Percentiles rank a stretch among this genome's conserved stretches.
These are phyloP conservation scores for Nematostella vectensis DNA, from an alignment of 92 coral and sea anemone species.

Conservation along the genomic window DNA sequence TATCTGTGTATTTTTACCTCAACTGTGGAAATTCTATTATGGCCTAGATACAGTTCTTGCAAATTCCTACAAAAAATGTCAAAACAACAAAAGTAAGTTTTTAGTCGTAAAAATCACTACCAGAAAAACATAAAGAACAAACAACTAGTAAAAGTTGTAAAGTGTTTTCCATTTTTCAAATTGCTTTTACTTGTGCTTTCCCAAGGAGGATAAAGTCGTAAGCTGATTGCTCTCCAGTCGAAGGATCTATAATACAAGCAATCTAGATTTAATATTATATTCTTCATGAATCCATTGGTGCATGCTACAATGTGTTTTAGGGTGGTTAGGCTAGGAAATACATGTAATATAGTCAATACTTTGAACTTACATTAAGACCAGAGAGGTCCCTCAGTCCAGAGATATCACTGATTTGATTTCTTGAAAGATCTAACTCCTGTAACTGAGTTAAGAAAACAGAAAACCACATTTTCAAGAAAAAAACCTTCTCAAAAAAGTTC, in stretches of 20 bases:
- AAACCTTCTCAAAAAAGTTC: too few species aligned
- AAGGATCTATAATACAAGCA: constrained; percentile 51
- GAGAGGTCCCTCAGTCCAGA: constrained; percentile 61
- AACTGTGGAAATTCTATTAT: constrained; percentile 45
- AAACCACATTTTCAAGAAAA: too few species aligned
- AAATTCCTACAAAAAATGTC: constrained; percentile 25
- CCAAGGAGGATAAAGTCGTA: constrained; percentile 28
- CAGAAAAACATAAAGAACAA: neutral
- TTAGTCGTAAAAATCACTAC: neutral
- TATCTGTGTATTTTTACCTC: too few species aligned
- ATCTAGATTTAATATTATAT: too few species aligned
- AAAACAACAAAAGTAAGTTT: neutral
- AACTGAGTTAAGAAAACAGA: constrained; percentile 19
- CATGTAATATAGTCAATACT: too few species aligned
- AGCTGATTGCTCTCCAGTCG: constrained; percentile 55
- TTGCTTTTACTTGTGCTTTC: constrained; percentile 51
- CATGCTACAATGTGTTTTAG: too few species aligned
- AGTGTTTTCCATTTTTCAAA: too few species aligned
- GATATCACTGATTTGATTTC: constrained; percentile 60
- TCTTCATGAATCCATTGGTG: too few species aligned
- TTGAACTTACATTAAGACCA: constrained; percentile 41
- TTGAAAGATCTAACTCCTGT: constrained; percentile 81
- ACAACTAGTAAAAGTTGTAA: too few species aligned
- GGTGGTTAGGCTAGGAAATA: too few species aligned
- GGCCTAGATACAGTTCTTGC: constrained; percentile 63